Base-by-base conservation (phyloP, 2,888 invertebrate species). In the Pyrrhosoma nymphula region DNA sequence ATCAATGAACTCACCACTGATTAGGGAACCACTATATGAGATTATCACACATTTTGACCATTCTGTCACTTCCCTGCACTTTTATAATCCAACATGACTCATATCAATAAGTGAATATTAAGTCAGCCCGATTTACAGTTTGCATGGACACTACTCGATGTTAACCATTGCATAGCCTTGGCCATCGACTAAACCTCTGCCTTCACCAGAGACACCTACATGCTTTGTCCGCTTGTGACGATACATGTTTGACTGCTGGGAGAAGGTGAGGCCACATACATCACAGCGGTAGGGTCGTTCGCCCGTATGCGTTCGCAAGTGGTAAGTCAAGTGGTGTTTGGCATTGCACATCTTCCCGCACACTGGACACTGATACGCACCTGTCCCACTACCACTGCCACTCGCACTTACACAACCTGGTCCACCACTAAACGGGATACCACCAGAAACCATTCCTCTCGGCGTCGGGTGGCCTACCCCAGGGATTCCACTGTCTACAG, bases 181-280 rank as follows among this genome's bases (percentile, higher is more conserved):
- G 69, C 93, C 93, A 69, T 93, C 93, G 16, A 69, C 69, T 69
- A 75, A 69, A 69, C 47, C 69, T 47, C 93, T 69, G 14, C 69
- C 69, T 75, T 93, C 93, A 69, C 63, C 69, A 69, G 93, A 93
- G 69, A n/a, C 69, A 93, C 93, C 69, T 26, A 93, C 47, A 60
- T 93, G 93, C 47, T 93, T 93, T 69, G 93, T 93, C 93, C 93
- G 93, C 47, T 93, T 93, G 93, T 93, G 93, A 93, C 93, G 93
- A 69, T 93, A 93, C 93, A 93, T 93, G 93, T 93, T 93, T 69
- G 93, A 93, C 93, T 93, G 93, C 69, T 93, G 93, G 56, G 93
- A 93, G 47, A 93, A 93, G 23, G 93, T 93, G 93, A 93, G 93
- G 69, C 93, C 93, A 69, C 93, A 93, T n/a, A 93, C 93, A 69